Evolutionary conservation across 2,797 vertebrate species (phyloP).

Genomic region (Lepus townsendii): DNA sequence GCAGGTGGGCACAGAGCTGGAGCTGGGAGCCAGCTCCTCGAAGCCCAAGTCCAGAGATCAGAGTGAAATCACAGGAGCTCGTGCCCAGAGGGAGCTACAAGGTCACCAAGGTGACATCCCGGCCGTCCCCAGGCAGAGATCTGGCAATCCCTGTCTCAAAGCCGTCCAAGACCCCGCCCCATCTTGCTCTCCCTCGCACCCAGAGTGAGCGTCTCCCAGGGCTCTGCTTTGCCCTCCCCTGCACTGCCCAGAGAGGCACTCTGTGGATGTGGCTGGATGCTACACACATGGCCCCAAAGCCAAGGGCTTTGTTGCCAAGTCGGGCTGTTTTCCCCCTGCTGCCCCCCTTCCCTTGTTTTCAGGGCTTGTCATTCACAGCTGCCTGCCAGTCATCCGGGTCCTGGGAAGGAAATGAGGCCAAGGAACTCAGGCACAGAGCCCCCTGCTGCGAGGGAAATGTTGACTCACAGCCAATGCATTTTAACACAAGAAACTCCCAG

Average conservation of each 20-base stretch:
- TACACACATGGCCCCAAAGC: conserved; percentile 7
- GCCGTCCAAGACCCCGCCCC: background rate
- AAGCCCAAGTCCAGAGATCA: background rate
- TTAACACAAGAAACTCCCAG: conserved; percentile 78
- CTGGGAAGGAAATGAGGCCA: conserved; percentile 81
- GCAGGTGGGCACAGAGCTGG: background rate
- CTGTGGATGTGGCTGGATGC: background rate
- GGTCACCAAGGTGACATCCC: background rate
- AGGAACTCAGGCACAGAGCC: conserved; percentile 77
- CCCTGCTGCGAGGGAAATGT: conserved; percentile 80
- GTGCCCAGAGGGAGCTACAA: background rate
- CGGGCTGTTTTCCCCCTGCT: conserved; percentile 10
- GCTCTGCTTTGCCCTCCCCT: background rate
- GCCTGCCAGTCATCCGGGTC: conserved; percentile 79
- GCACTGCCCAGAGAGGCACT: background rate
- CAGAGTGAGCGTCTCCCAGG: background rate
- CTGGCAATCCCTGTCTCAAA: background rate
- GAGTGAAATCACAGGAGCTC: background rate
- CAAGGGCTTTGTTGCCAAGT: conserved; percentile 61
- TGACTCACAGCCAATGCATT: conserved; percentile 85
- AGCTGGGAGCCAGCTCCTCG: background rate
- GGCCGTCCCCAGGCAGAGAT: background rate
- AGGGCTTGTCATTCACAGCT: conserved; percentile 77
- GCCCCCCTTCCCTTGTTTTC: conserved; percentile 19
- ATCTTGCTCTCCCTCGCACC: no score